Base-by-base conservation (phyloP, 2,113 vertebrate genomes). In the Periophthalmodon schlosseri region DNA sequence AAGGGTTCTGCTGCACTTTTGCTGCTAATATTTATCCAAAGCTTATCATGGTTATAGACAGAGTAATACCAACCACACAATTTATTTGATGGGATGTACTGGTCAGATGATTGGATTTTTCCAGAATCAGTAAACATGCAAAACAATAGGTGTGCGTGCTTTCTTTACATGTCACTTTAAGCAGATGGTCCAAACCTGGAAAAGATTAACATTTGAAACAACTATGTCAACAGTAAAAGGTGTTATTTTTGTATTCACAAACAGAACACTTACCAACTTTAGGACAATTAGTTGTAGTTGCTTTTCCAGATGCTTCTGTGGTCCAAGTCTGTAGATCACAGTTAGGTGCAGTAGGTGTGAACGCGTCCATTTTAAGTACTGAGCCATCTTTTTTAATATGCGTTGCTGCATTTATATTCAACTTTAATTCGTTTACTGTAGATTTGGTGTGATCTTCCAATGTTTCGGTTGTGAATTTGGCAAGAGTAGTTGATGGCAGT, bases 121-220 rank as follows among this genome's bases (percentile, higher is more conserved):
- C 47, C 69, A 92, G 4, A 69, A 33, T 72, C 24, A 84, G 39
- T 12, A 71, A 77, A 69, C 91, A 92, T 24, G 90, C 76, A 58
- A 33, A 57, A 77, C 91, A 92, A 79, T 80, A 92, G 68, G 71
- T 34, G 14, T 88, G 87, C 52, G n/a, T 39, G 65, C 23, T 88
- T 3, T 3, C 24, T 21, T 69, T 20, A 18, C 84, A 84, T 0
- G 0, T 28, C 20, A 88, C 82, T 1, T 21, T 21, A 18, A 88
- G 72, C 20, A 89, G 13, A 2, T 78, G 33, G 65, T 76, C 57
- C 7, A 67, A 0, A 10, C 90, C 90, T 91, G 34, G 8, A 46
- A 52, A 56, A 68, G 1, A 74, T 0, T 46, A n/a, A 70, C 61
- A 67, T 68, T 28, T 23, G 18, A 21, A 12, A 34, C 13, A 24